Percentiles rank a stretch among this genome's conserved stretches.
These are phyloP conservation scores for Oncorhynchus mykiss DNA, from an alignment of 2,113 vertebrate species.

Conservation along the genomic window DNA sequence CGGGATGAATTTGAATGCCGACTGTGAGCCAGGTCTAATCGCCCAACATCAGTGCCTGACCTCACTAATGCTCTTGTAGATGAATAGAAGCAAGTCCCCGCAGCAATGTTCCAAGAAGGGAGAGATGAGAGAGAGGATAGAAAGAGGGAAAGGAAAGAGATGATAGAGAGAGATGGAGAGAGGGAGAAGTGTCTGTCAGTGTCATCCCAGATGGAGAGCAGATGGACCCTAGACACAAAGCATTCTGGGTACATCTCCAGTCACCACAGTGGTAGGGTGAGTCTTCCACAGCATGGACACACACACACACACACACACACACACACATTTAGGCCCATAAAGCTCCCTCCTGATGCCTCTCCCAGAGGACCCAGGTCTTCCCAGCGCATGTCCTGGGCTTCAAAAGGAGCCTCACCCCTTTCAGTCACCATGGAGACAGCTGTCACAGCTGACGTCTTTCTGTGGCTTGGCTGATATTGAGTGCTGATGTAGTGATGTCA, in stretches of 20 bases:
- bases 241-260: slow-evolving; percentile 45
- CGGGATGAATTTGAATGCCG: too few relatives aligned
- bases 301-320: background rate
- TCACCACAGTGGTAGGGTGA: slow-evolving; percentile 51
- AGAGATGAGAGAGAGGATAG: slow-evolving; percentile 9
- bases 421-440: background rate
- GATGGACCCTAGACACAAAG: slow-evolving; percentile 42
- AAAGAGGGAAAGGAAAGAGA: background rate
- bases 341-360: too few relatives aligned
- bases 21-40: too few relatives aligned
- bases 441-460: background rate
- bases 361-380: background rate
- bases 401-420: too few relatives aligned
- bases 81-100: too few relatives aligned
- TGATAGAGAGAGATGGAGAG: background rate
- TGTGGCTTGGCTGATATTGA: slow-evolving; percentile 5
- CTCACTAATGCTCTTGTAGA: too few relatives aligned
- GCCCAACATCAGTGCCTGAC: too few relatives aligned
- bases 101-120: background rate
- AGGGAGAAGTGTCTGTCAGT: background rate
- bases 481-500: slow-evolving; percentile 45
- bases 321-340: background rate
- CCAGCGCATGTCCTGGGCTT: background rate
- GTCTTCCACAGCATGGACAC: slow-evolving; percentile 22
- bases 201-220: slow-evolving; percentile 64